phyloP scores from a whole-genome alignment of 64 coral and sea anemone genomes.

The Montipora foliosa region DNA sequence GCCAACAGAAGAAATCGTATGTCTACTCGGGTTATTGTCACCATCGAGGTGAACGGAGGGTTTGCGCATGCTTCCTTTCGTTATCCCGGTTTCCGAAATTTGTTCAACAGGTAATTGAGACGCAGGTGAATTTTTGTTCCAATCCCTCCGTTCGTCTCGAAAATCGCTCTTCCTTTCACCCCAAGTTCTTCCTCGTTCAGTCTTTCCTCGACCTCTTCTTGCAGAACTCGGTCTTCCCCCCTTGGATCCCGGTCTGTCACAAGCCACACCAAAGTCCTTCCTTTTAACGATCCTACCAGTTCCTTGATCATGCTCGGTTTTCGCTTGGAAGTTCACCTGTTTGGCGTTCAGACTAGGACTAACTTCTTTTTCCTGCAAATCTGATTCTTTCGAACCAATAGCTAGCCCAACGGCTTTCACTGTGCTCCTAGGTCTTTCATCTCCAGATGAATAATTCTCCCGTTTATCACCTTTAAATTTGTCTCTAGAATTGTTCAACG shows the following conservation, averaged over 20 bases:
- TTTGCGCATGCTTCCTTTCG: not conserved
- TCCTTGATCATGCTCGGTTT: not conserved
- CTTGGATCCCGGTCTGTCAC: not conserved
- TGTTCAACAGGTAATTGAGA: not conserved
- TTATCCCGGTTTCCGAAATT: not conserved
- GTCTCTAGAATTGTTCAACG: not conserved
- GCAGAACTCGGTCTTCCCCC: not conserved
- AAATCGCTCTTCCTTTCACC: not conserved
- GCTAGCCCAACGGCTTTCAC: not conserved
- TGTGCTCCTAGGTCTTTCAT: not conserved
- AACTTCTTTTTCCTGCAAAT: not conserved
- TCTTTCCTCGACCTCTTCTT: not conserved
- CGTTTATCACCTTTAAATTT: not conserved
- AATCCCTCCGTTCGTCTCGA: not conserved
- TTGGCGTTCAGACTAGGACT: not conserved
- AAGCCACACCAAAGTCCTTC: not conserved
- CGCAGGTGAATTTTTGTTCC: not conserved
- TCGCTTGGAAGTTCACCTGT: not conserved
- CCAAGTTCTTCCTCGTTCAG: not conserved
- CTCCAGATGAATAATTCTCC: not conserved
- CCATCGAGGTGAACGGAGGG: not conserved
- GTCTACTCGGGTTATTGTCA: too few relatives aligned
- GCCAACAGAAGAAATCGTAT: not conserved
- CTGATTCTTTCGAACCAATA: not conserved
- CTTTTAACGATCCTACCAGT: not conserved